Evolutionary conservation across 2,797 vertebrate genomes (phyloP), one percentile per base, ranked within the genome.

Genomic region (Eospalax fontanierii): DNA sequence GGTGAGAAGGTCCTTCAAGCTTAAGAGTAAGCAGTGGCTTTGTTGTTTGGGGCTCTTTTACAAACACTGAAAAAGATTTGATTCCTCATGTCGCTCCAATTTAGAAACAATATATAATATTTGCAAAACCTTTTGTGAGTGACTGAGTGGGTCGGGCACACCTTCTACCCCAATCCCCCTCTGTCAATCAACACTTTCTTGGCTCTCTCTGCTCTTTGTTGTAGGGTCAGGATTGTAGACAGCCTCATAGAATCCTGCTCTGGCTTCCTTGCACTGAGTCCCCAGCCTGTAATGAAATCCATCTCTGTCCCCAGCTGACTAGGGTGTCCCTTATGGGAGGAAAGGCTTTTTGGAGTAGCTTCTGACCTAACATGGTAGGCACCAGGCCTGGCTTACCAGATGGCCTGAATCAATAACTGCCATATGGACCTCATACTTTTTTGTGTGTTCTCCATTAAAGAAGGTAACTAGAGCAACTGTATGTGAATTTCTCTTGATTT

Each of bases 381-480:
- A 93, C 95, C 86, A 95, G 97, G 96, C 90, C 81, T 97, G 93
- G 93, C 95, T 97, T 92, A 97, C 97, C 98, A 98, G 98, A 98
- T 98, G 98, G 98, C 91, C 95, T 82, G 89, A 96, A 98, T 98
- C 98, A 98, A 98, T 98, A 98, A 94, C 80, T 94, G 97, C 98
- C 98, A 98, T 97, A 98, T 98, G 98, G 98, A 96, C 81, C 78
- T 91, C 97, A 96, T 90, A 97, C 89, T 97, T 87, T 74, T 66
- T 54, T 89, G n/a, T 92, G 94, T 96, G 71, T n/a, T 88, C 24
- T 82, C 95, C 96, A 82, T 93, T 92, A 82, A 94, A 91, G 94
- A 90, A 96, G 95, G 96, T 43, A 97, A 96, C 59, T 59, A 0
- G 1, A 91, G 94, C 89, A 96, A 97, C 89, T 88, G 76, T 93